Base-by-base conservation (phyloP, 1,140 invertebrate species). In the Orchesella cincta region DNA sequence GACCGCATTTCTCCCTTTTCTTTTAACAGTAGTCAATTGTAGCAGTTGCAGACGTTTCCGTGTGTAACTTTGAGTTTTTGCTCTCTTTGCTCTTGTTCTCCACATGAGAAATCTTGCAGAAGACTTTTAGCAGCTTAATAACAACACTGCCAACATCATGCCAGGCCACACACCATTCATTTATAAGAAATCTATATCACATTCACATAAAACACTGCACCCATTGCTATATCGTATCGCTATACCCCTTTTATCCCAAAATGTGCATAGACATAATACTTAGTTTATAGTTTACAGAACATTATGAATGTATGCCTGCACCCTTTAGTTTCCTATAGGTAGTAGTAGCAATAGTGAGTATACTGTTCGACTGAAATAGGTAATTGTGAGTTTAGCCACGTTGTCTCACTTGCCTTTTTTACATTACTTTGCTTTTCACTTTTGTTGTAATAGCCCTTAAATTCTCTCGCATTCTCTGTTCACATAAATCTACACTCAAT, bases 381-480 rank as follows among this genome's bases (percentile, higher is more conserved):
- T 67, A 67, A 67, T 67, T 67, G 2, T 67, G 33, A 67, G 62
- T 67, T 67, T 31, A 33, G 62, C 62, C 62, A 67, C 62, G 62
- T 67, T 67, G 62, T 67, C 62, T 29, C 62, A 67, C 62, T 67
- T 67, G 5, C 62, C 31, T 14, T 57, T 67, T 67, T 67, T 23
- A n/a, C 54, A 57, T 57, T 57, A 12, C 54, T 57, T 26, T 57
- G 8, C 54, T 23, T 57, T 57, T 57, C 54, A 57, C 54, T 57
- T 57, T 57, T 57, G 39, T 20, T 8, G n/a, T n/a, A n/a, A n/a
- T n/a, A n/a, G n/a, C n/a, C n/a, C n/a, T n/a, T 20, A 20, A n/a
- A n/a, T n/a, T n/a, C n/a, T n/a, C n/a, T n/a, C n/a, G n/a, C n/a
- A n/a, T n/a, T n/a, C 54, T 18, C 54, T 26, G 5, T 23, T 57